phyloP scores from a whole-genome alignment of 1,140 invertebrate genomes.

The Coelopa frigida region DNA sequence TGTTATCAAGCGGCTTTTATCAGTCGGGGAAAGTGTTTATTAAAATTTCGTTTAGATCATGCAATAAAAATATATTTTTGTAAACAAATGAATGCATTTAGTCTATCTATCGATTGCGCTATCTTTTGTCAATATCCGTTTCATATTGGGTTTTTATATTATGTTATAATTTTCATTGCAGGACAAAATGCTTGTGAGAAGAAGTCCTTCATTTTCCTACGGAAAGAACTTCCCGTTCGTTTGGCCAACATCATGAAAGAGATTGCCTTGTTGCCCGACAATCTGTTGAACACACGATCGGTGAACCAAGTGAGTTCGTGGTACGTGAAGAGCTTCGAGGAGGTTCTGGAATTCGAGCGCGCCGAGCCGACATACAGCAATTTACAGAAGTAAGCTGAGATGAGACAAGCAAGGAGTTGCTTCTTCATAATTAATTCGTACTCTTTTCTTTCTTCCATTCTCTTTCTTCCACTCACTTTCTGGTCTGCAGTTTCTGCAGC shows the following conservation, averaged over 20 bases:
- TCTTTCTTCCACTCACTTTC: not conserved
- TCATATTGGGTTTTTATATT: not conserved
- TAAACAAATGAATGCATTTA: too few species aligned
- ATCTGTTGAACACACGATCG: constrained; percentile 81
- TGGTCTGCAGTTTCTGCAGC: constrained; percentile 70
- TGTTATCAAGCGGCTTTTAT: too few species aligned
- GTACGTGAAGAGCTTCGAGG: constrained; percentile 87
- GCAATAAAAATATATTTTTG: too few species aligned
- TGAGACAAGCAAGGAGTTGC: too few species aligned
- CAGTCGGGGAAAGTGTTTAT: too few species aligned
- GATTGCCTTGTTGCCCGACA: constrained; percentile 85
- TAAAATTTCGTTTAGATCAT: too few species aligned
- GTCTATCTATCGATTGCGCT: too few species aligned
- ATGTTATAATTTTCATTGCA: constrained; percentile 52
- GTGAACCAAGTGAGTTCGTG: constrained; percentile 82
- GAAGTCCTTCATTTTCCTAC: constrained; percentile 86
- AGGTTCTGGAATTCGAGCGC: constrained; percentile 88
- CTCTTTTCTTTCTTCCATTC: not conserved
- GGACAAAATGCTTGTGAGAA: constrained; percentile 83
- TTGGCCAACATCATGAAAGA: constrained; percentile 98
- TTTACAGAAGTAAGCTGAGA: constrained; percentile 54
- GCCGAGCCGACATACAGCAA: constrained; percentile 58
- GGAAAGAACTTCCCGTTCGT: constrained; percentile 90
- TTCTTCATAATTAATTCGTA: not conserved
- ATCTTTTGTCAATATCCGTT: not conserved